Base-by-base conservation (phyloP, 1,140 invertebrate species). In the Lordiphosa stackelbergi region DNA sequence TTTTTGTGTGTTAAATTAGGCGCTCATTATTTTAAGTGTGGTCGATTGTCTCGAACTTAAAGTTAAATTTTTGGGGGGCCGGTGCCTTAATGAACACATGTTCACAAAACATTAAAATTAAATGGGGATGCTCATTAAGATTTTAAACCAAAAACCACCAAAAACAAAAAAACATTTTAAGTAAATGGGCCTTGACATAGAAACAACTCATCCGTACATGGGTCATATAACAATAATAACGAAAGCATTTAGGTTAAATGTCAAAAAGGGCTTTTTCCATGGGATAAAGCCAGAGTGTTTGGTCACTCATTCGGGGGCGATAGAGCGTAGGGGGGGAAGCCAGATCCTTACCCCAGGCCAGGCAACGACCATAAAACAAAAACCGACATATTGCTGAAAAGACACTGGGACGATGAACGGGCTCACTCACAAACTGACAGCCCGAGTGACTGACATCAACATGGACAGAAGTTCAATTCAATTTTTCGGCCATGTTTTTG, bases 181-280 rank as follows among this genome's bases (percentile, higher is more conserved):
- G 47, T 45, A 69, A 79, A 83, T 83, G 71, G 72, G 51, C 71
- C 68, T 60, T 81, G 73, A 73, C 59, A 72, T 28, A 42, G 40
- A 31, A 31, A 31, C 11, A 8, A 7, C 37, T 40, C 10, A 11
- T 11, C 37, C n/a, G 11, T 40, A 35, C 58, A 63, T 79, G 71
- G 62, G 60, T 71, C 72, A 77, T 72, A 69, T 72, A 66, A 77
- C 65, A 81, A 83, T 77, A 81, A 81, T 81, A 81, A 81, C 73
- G 69, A 81, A 81, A 84, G 78, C 78, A 83, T 81, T 81, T 83
- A 84, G 66, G 64, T 73, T 77, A 69, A 83, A 75, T 83, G 77
- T 62, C 69, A 65, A 60, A 61, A 66, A 70, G 65, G 77, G 66
- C 40, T 53, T 53, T 53, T 53, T 16, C 41, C 24, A 36, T 54